Percentiles rank a stretch among this genome's conserved stretches.
Evolutionary conservation across 2,113 vertebrate genomes (phyloP).

Genomic region (Phodopus roborovskii): DNA sequence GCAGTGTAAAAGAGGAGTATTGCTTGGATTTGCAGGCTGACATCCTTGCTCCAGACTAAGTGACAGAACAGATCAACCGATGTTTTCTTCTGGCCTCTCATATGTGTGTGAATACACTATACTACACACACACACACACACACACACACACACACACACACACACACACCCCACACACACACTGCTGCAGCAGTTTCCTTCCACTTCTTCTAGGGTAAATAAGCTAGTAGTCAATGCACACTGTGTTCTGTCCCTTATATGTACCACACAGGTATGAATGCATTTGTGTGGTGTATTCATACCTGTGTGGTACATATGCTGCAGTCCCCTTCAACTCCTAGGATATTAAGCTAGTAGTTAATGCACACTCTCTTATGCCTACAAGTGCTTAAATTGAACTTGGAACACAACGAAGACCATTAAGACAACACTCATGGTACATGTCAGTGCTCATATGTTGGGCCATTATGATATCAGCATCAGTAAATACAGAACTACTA

Average conservation of each 20-base stretch:
- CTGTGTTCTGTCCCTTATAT: too few relatives aligned
- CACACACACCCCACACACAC: background rate
- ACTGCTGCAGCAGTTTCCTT: too few relatives aligned
- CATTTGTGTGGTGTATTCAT: too few relatives aligned
- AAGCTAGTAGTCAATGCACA: too few relatives aligned
- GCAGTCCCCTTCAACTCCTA: background rate
- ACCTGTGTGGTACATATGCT: too few relatives aligned
- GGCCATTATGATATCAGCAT: background rate
- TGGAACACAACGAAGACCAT: background rate
- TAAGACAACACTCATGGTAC: fast-evolving
- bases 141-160: background rate
- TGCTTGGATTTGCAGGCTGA: background rate
- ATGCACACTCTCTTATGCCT: background rate
- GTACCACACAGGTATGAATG: too few relatives aligned
- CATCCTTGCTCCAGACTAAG: background rate
- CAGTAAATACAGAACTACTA: background rate
- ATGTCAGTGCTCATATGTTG: background rate
- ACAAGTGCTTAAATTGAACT: background rate
- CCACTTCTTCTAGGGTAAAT: too few relatives aligned
- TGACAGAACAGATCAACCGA: background rate
- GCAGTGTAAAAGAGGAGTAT: background rate
- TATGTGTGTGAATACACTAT: background rate
- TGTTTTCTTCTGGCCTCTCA: background rate
- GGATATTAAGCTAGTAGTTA: background rate
- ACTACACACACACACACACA: background rate